Conservation (phyloP, 35 echinoderm and acorn worm species). For the Hemicentrotus pulcherrimus region DNA sequence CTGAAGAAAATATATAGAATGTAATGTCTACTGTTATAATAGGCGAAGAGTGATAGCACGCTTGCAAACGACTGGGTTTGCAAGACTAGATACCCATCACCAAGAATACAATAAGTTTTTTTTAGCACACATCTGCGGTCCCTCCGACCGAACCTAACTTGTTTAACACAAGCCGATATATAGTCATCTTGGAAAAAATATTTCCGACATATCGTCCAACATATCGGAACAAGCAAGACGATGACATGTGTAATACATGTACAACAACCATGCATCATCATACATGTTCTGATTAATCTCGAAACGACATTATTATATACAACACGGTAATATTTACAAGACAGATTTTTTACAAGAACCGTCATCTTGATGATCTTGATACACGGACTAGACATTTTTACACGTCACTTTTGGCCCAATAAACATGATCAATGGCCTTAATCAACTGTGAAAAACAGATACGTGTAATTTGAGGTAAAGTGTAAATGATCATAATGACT, state of each 20-base stretch:
- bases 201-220: background rate
- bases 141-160: background rate
- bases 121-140: constrained; percentile 36
- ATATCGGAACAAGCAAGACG: background rate
- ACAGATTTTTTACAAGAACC: background rate
- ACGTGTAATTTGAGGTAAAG: too few relatives aligned
- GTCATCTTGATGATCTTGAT: background rate
- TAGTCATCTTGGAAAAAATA: background rate
- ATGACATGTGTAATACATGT: background rate
- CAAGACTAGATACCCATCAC: constrained; percentile 7
- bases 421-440: background rate
- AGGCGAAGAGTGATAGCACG: constrained; percentile 16
- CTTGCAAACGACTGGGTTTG: background rate
- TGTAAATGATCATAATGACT: background rate
- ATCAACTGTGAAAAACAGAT: too few relatives aligned
- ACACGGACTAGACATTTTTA: background rate
- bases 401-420: background rate
- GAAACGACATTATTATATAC: background rate
- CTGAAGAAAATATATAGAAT: background rate
- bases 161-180: background rate
- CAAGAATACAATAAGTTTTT: constrained; percentile 44
- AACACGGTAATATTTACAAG: constrained; percentile 1
- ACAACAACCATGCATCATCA: background rate
- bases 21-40: background rate
- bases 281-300: background rate